Percentiles rank a stretch among this genome's conserved stretches.
Evolutionary conservation across 2,113 vertebrate species (phyloP).

Genomic region (Apeltes quadracus): DNA sequence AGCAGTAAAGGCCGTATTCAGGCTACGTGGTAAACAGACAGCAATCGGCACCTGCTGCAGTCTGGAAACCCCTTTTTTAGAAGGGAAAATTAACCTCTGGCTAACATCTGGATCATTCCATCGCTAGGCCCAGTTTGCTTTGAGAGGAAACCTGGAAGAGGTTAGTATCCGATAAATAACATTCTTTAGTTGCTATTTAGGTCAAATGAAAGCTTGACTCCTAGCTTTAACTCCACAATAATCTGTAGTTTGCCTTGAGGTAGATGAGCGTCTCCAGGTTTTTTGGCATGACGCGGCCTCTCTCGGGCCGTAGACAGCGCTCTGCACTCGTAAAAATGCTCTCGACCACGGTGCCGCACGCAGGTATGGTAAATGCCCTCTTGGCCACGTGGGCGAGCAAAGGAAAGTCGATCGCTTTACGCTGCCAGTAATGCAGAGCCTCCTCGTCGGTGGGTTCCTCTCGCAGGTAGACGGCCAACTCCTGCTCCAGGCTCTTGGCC

Average conservation of each 20-base stretch:
- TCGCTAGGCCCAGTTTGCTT: constrained; percentile 14
- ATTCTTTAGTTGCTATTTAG: constrained; percentile 9
- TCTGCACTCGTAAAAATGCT: constrained; percentile 76
- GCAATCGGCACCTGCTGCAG: constrained; percentile 22
- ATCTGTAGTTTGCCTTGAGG: constrained; percentile 81
- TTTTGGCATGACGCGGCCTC: constrained; percentile 75
- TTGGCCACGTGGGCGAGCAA: constrained; percentile 82
- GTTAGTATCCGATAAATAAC: too few species aligned
- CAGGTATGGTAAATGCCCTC: constrained; percentile 81
- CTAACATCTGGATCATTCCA: constrained; percentile 1
- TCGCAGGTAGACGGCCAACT: constrained; percentile 78
- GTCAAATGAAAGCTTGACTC: constrained; percentile 18
- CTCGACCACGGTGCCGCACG: constrained; percentile 76
- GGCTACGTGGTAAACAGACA: constrained; percentile 25
- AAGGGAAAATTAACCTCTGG: constrained; percentile 19
- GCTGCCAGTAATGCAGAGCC: constrained; percentile 82
- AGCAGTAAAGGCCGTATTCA: constrained; percentile 24
- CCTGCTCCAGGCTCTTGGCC: constrained; percentile 83
- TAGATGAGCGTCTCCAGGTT: constrained; percentile 83
- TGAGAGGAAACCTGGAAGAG: constrained; percentile 6
- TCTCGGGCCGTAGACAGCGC: constrained; percentile 64
- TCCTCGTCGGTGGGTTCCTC: constrained; percentile 84
- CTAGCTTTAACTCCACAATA: constrained; percentile 77
- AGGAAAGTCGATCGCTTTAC: constrained; percentile 83
- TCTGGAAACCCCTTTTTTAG: constrained; percentile 15